phyloP scores from a whole-genome alignment of 1,140 invertebrate genomes.

The Popillia japonica region DNA sequence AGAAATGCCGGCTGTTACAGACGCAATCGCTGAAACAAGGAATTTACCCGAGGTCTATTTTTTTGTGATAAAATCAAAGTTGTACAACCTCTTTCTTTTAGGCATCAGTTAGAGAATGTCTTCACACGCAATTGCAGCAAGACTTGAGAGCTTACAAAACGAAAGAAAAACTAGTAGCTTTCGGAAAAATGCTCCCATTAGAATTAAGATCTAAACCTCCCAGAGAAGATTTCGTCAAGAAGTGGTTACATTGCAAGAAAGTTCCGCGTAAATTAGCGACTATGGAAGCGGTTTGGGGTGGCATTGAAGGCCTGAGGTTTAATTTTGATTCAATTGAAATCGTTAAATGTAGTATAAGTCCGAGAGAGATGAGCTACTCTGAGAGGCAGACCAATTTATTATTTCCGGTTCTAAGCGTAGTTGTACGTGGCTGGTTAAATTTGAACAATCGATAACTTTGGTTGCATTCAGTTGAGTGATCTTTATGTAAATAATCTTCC shows the following conservation, averaged over 20 bases:
- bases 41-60: slow-evolving; percentile 56
- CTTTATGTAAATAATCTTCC: too few species aligned
- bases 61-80: background rate
- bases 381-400: too few species aligned
- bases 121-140: slow-evolving; percentile 60
- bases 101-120: slow-evolving; percentile 44
- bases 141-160: slow-evolving; percentile 63
- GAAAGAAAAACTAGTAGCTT: slow-evolving; percentile 60
- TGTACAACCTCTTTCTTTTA: too few species aligned
- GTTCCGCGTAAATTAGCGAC: slow-evolving; percentile 65
- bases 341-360: too few species aligned
- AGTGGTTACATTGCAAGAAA: slow-evolving; percentile 63
- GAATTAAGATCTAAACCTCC: slow-evolving; percentile 64
- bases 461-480: too few species aligned
- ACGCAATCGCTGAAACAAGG: slow-evolving; percentile 60
- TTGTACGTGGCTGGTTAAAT: too few species aligned
- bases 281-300: slow-evolving; percentile 67
- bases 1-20: slow-evolving; percentile 62
- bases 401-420: too few species aligned
- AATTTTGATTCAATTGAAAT: slow-evolving; percentile 45
- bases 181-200: slow-evolving; percentile 63
- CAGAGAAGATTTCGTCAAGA: slow-evolving; percentile 60
- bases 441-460: too few species aligned
- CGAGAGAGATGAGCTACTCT: too few species aligned
- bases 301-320: slow-evolving; percentile 65